These are phyloP conservation scores for Amphiduros pacificus DNA, from an alignment of 2,888 invertebrate species.

Conservation along the genomic window DNA sequence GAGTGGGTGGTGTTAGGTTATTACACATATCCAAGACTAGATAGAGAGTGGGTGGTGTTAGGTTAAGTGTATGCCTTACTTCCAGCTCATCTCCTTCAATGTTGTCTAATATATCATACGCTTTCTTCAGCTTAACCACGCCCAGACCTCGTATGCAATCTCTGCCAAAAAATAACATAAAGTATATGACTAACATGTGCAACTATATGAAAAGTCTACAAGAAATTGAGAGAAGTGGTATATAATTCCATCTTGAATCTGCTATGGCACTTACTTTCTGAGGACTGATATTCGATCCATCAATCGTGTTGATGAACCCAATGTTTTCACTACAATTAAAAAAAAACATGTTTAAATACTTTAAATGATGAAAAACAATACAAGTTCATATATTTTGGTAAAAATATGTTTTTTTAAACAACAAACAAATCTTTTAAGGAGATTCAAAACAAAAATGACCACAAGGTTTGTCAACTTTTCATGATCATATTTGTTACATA, in stretches of 20 bases:
- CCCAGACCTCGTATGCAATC: conserved; percentile 57
- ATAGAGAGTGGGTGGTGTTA: no score
- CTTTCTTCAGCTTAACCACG: conserved; percentile 45
- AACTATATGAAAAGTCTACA: background rate
- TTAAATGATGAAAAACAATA: no score
- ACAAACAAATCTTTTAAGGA: no score
- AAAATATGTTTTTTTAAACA: no score
- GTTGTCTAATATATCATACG: conserved; percentile 54
- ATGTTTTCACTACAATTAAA: conserved; percentile 30
- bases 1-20: no score
- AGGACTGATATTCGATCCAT: conserved; percentile 51
- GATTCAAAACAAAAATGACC: no score
- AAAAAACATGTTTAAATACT: no score
- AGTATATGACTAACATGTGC: background rate
- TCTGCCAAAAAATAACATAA: conserved; percentile 33
- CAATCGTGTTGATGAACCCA: conserved; percentile 48
- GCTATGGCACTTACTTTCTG: conserved; percentile 43
- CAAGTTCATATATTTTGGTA: no score
- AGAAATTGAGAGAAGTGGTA: background rate
- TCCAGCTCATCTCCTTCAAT: conserved; percentile 57
- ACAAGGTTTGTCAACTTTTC: no score
- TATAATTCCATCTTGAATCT: background rate
- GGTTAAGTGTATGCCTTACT: conserved; percentile 39
- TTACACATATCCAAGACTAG: no score
- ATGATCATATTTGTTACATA: no score